phyloP scores from a whole-genome alignment of 1,140 invertebrate genomes.

The Lasioglossum albipes region DNA sequence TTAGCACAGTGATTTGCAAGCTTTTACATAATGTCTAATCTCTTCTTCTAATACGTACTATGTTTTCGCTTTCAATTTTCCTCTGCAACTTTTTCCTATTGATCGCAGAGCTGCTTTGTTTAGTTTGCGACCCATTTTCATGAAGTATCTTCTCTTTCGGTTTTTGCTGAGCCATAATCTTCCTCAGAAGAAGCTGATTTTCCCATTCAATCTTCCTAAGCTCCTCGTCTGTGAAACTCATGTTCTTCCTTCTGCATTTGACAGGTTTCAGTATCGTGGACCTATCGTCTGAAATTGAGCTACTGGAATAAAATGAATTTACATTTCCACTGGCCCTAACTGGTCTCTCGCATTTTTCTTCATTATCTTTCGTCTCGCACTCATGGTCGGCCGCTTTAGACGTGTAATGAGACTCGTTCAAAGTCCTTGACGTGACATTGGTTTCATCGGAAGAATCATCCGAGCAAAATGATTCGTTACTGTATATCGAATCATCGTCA shows the following conservation, averaged over 20 bases:
- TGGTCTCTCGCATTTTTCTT: neutral
- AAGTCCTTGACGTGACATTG: conserved; percentile 48
- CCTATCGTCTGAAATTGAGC: neutral
- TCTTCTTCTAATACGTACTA: conserved; percentile 57
- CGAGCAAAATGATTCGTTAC: conserved; percentile 66
- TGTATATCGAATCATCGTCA: conserved; percentile 65
- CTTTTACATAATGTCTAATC: neutral
- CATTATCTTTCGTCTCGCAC: neutral
- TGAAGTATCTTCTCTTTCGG: conserved; percentile 52
- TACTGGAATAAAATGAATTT: conserved; percentile 5
- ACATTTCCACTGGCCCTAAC: neutral
- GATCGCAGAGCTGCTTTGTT: conserved; percentile 70
- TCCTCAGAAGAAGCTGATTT: conserved; percentile 77
- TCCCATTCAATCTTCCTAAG: conserved; percentile 77
- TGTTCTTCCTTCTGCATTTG: conserved; percentile 68
- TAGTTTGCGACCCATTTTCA: conserved; percentile 24
- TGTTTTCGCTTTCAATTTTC: conserved; percentile 73
- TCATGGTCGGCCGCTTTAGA: neutral
- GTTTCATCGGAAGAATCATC: conserved; percentile 63
- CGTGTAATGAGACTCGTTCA: conserved; percentile 31
- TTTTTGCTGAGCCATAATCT: conserved; percentile 75
- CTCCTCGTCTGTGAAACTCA: conserved; percentile 79
- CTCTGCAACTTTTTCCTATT: conserved; percentile 72
- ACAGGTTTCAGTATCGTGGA: neutral
- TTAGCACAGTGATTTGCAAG: neutral